A percentile compares a stretch with the other conserved stretches of the same genome.
Evolutionary conservation across 2,888 invertebrate genomes (phyloP).

Genomic region (Limnephilus lunatus): DNA sequence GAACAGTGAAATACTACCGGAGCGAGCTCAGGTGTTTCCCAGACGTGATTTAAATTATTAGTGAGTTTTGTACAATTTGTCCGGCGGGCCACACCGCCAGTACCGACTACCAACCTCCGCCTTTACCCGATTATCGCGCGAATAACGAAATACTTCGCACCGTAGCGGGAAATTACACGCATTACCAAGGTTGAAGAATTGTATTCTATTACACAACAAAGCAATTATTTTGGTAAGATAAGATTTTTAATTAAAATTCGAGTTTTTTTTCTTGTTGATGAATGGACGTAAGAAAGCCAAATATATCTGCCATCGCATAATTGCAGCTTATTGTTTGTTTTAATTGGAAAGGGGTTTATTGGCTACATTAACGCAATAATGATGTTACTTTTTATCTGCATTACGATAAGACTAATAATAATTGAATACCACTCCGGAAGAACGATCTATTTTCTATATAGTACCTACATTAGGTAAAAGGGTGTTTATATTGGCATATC

Average conservation of each 20-base stretch:
- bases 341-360: neutral
- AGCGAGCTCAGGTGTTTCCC: constrained; percentile 23
- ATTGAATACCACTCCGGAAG: no score
- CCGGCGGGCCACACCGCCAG: neutral
- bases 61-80: constrained; percentile 22
- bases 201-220: neutral
- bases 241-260: neutral
- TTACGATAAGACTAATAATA: no score
- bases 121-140: constrained; percentile 3
- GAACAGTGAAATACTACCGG: neutral
- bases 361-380: neutral
- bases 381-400: no score
- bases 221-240: neutral
- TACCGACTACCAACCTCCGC: neutral
- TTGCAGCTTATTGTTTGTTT: neutral
- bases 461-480: no score
- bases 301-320: neutral
- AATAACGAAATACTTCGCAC: constrained; percentile 5
- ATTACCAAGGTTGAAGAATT: constrained; percentile 17
- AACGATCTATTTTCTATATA: no score
- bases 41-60: constrained; percentile 24
- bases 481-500: no score
- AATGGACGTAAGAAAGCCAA: neutral
- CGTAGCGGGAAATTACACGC: neutral
- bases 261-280: neutral